These are phyloP conservation scores for Onychomys torridus DNA, from an alignment of 2,797 vertebrate genomes.

Conservation along the genomic window DNA sequence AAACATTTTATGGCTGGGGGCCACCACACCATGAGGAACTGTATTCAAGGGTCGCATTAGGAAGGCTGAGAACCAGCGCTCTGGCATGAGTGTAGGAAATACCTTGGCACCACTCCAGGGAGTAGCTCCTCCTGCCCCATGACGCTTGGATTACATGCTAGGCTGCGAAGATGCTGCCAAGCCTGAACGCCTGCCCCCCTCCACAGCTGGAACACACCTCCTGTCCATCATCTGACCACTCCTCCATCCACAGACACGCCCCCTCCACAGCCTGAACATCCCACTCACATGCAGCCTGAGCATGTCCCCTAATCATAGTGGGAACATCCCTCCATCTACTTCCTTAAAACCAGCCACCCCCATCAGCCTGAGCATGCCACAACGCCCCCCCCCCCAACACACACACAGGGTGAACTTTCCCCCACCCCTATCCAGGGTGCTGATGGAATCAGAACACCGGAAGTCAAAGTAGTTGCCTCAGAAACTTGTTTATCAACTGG, in stretches of 20 bases:
- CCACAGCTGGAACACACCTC: neutral
- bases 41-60: neutral
- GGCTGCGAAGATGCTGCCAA: neutral
- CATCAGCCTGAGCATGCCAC: neutral
- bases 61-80: neutral
- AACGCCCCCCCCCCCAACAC: neutral
- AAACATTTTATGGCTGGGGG: neutral
- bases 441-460: neutral
- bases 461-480: neutral
- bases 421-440: neutral
- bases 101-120: neutral
- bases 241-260: neutral
- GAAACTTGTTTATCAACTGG: neutral
- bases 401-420: neutral
- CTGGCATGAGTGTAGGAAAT: neutral
- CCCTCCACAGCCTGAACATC: neutral
- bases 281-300: neutral
- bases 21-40: neutral
- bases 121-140: neutral
- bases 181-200: too few species aligned
- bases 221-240: too few species aligned
- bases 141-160: neutral
- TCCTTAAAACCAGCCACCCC: neutral
- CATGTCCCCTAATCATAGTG: neutral
- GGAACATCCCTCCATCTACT: neutral